Base-by-base conservation (phyloP, 2,888 invertebrate genomes). In the Hypselothyrea guttata region DNA sequence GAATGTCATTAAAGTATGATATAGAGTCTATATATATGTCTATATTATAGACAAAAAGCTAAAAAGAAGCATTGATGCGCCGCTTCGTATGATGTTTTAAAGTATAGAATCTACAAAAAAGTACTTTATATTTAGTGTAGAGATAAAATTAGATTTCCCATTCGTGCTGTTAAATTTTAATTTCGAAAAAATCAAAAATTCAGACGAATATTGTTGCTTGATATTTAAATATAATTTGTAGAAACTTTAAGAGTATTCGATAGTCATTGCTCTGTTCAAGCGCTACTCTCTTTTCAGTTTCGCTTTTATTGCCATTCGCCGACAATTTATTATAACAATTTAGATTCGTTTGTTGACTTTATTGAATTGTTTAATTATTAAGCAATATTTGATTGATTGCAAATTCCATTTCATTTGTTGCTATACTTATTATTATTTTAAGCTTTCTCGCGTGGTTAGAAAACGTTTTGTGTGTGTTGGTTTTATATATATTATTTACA, bases 321-420 rank as follows among this genome's bases (percentile, higher is more conserved):
- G 61, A 59, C 78, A 71, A 68, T 70, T 74, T 77, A 71, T 77
- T 74, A 69, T 77, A 71, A 60, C 82, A 71, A 68, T 72, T 71
- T 60, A 71, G 56, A 51, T 65, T 59, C 68, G 63, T 56, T 63
- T 78, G 78, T 78, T 82, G 82, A 82, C 72, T 81, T 75, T 78
- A 82, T 78, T 78, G 82, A 78, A 78, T 78, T 78, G 78, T 78
- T 78, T 78, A 82, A 82, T 78, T 78, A 78, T 78, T 78, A 78
- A 78, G 78, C 78, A 78, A 78, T 72, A 82, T 78, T 78, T 78
- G 78, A 78, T 78, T 82, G 78, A 78, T 78, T 78, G 78, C 78
- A 47, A 78, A 78, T 78, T 82, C 73, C 82, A 68, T 78, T 75
- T 75, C 82, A 57, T 75, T 67, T 67, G 65, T 75, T 70, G 70